Evolutionary conservation across 2,113 vertebrate species (phyloP), one percentile per base, ranked within the genome.

Genomic region (Amblyopsis rosae): DNA sequence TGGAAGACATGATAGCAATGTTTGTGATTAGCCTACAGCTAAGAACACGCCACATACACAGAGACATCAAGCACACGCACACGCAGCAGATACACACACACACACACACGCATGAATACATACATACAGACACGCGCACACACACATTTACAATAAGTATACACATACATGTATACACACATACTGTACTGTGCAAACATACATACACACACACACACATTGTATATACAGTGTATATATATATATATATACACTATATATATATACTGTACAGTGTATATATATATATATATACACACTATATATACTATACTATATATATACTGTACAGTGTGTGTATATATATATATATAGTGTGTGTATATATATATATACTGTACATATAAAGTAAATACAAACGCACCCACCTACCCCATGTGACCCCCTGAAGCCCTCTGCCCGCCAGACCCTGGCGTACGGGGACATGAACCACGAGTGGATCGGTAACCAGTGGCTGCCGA

Each of bases 391-490:
- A 13, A 10, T 12, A 11, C 4, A 6, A 11, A 47, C 60, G 4
- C 16, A 15, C n/a, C 15, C 10, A n/a, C 41, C 13, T 6, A 49
- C 49, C 19, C 49, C 35, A 16, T 46, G 16, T 26, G 12, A 7
- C 59, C 16, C 59, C n/a, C 12, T 3, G 7, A 13, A 12, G 12
- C 10, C 35, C 35, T 41, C 6, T 41, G 4, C 59, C 12, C 1
- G 1, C 2, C 47, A 99, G 97, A 98, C 97, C 0, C 79, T 99
- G 88, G 97, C 96, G 11, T 99, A 99, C 1, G 97, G 97, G 45
- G 97, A 99, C 85, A 98, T 99, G 97, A 99, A 97, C 83, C 97
- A 99, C 0, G 97, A 99, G 72, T 99, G 97, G 97, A 96, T 99
- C 32, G 97, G 97, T n/a, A 99, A 98, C 0, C 95, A 98, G 75